Conservation (phyloP, 1,140 invertebrate genomes). For the Lordiphosa stackelbergi region DNA sequence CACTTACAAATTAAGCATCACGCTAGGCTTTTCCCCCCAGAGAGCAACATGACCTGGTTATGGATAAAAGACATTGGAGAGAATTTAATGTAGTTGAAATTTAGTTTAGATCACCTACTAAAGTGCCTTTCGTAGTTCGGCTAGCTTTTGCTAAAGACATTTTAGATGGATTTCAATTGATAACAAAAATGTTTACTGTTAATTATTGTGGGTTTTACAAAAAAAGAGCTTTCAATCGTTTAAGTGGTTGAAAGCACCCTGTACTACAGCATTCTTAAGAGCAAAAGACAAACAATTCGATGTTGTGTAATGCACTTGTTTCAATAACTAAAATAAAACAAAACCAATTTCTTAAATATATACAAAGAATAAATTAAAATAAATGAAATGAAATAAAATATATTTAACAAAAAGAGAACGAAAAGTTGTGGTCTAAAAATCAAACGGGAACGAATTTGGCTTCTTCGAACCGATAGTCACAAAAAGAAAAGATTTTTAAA, state of each 20-base stretch:
- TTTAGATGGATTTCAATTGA: slow-evolving; percentile 22
- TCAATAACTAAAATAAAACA: slow-evolving; percentile 1
- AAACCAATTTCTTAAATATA: background rate
- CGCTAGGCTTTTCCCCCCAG: slow-evolving; percentile 16
- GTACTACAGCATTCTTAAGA: background rate
- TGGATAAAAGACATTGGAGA: slow-evolving; percentile 29
- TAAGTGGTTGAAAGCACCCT: background rate
- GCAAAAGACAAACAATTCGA: background rate
- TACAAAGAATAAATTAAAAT: background rate
- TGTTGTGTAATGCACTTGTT: slow-evolving; percentile 17
- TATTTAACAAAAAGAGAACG: too few species aligned
- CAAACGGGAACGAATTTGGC: too few species aligned
- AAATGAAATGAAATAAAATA: too few species aligned
- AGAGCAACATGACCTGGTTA: slow-evolving; percentile 15
- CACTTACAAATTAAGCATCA: slow-evolving; percentile 28
- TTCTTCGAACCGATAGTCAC: too few species aligned
- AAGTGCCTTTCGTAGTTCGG: slow-evolving; percentile 50
- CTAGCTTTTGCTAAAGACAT: slow-evolving; percentile 58
- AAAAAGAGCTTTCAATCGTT: background rate
- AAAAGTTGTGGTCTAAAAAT: too few species aligned
- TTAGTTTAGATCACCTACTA: slow-evolving; percentile 30
- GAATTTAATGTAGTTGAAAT: slow-evolving; percentile 31
- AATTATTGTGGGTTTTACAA: slow-evolving; percentile 27
- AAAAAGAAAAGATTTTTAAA: too few species aligned
- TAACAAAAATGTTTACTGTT: slow-evolving; percentile 26